These are phyloP conservation scores for Cheilosia vulpina DNA, from an alignment of 2,888 invertebrate genomes.

Conservation along the genomic window DNA sequence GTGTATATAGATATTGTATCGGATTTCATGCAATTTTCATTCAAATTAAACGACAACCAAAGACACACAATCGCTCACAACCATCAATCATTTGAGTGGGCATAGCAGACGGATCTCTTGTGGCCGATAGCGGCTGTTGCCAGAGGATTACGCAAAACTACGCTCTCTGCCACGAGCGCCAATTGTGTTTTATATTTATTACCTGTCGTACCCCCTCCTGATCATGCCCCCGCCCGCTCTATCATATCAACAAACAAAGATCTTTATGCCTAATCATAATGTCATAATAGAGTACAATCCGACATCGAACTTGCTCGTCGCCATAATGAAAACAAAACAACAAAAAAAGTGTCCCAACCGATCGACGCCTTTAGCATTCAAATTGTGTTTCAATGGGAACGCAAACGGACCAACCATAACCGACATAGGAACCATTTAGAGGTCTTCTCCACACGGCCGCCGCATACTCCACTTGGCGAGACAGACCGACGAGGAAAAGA, in stretches of 20 bases:
- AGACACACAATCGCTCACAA: constrained; percentile 44
- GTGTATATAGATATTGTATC: constrained; percentile 36
- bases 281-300: constrained; percentile 79
- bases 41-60: constrained; percentile 70
- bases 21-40: constrained; percentile 75
- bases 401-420: not conserved
- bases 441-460: constrained; percentile 10
- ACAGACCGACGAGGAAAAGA: constrained; percentile 46
- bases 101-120: constrained; percentile 45
- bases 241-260: constrained; percentile 61
- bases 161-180: constrained; percentile 64
- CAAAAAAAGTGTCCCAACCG: constrained; percentile 68
- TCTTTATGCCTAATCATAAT: constrained; percentile 82
- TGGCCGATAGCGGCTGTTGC: constrained; percentile 34
- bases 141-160: constrained; percentile 71
- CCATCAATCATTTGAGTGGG: constrained; percentile 70
- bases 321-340: constrained; percentile 23
- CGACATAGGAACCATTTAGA: constrained; percentile 57
- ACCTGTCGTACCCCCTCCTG: constrained; percentile 1
- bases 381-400: constrained; percentile 54
- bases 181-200: constrained; percentile 49
- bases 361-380: constrained; percentile 70
- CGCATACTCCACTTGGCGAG: constrained; percentile 22
- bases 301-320: constrained; percentile 74
- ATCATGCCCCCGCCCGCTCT: not conserved